Conservation (phyloP, 2,888 invertebrate genomes). For the Subacronicta megacephala region DNA sequence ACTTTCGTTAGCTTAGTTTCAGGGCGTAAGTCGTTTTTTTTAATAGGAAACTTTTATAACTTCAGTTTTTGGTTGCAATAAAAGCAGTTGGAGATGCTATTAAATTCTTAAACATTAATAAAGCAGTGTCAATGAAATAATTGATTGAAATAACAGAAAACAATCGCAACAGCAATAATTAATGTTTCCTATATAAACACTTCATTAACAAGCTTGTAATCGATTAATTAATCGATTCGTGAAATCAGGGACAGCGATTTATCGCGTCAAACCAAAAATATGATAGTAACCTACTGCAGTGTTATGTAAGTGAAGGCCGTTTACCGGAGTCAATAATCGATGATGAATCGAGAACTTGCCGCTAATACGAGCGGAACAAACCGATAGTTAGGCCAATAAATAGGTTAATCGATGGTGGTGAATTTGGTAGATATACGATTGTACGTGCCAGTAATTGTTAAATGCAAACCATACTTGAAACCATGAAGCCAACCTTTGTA, state of each 20-base stretch:
- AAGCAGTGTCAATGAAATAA: slow-evolving; percentile 6
- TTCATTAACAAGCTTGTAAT: slow-evolving; percentile 57
- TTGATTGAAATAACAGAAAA: slow-evolving; percentile 36
- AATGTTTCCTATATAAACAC: slow-evolving; percentile 45
- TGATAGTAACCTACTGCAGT: slow-evolving; percentile 59
- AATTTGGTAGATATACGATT: slow-evolving; percentile 10
- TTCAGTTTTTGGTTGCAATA: background rate
- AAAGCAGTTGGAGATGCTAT: background rate
- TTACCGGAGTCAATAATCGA: slow-evolving; percentile 61
- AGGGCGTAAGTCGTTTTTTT: too few relatives aligned
- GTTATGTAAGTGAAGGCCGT: slow-evolving; percentile 63
- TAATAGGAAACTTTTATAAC: too few relatives aligned
- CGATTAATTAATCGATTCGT: slow-evolving; percentile 60
- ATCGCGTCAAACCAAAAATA: slow-evolving; percentile 53
- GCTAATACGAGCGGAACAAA: slow-evolving; percentile 66
- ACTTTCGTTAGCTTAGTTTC: background rate
- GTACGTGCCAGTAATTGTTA: background rate
- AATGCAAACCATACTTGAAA: background rate
- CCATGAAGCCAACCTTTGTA: too few relatives aligned
- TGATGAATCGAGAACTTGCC: slow-evolving; percentile 56
- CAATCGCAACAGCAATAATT: slow-evolving; percentile 29
- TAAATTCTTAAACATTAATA: background rate
- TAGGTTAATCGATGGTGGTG: slow-evolving; percentile 24
- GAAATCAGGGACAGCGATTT: slow-evolving; percentile 62
- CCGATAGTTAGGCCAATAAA: slow-evolving; percentile 58